Conservation (phyloP, 2,113 vertebrate genomes). For the Condylura cristata region DNA sequence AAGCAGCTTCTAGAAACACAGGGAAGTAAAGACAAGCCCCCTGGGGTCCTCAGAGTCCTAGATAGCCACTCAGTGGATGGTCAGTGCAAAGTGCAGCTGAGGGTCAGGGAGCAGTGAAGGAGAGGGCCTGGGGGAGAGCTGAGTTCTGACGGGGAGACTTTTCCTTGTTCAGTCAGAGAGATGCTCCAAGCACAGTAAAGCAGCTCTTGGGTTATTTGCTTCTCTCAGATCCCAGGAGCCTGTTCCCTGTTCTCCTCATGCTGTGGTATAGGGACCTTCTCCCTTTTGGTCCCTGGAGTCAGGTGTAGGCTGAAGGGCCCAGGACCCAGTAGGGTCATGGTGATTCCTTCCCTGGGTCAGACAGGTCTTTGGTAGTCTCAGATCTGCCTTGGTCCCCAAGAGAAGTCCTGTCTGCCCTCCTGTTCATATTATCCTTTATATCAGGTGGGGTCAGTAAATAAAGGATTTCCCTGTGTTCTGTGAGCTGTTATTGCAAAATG, state of each 20-base stretch:
- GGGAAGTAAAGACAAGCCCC: background rate
- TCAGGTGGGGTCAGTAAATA: background rate
- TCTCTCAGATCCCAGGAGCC: background rate
- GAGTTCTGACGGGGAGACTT: background rate
- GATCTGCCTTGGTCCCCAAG: background rate
- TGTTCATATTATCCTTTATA: background rate
- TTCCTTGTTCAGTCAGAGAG: background rate
- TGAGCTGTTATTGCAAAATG: background rate
- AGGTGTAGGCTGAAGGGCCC: background rate
- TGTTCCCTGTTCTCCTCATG: fast-evolving
- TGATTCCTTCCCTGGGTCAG: background rate
- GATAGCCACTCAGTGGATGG: background rate
- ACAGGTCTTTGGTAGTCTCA: background rate
- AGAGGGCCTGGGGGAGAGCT: background rate
- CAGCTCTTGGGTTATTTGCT: no score
- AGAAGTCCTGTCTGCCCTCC: background rate
- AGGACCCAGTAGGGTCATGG: background rate
- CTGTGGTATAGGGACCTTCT: background rate
- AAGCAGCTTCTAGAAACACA: background rate
- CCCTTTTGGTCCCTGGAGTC: background rate
- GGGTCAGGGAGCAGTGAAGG: background rate
- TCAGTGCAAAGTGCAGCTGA: background rate
- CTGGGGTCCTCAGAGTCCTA: background rate
- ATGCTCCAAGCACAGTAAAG: fast-evolving
- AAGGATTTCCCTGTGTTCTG: background rate